Evolutionary conservation across 2,888 invertebrate species (phyloP).

Genomic region (Andricus quercusramuli): DNA sequence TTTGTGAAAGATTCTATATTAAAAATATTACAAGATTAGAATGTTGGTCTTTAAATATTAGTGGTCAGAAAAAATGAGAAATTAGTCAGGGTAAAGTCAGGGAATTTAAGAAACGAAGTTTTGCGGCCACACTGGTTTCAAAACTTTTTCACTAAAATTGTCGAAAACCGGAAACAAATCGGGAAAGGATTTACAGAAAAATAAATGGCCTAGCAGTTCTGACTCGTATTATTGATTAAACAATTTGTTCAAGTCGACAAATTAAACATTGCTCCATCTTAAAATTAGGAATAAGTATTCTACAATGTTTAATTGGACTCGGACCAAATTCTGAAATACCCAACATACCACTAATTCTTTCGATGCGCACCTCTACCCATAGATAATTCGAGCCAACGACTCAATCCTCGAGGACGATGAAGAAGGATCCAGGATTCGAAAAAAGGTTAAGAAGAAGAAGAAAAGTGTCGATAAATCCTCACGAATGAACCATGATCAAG

Average conservation of each 20-base stretch:
- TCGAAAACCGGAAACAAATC: neutral
- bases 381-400: constrained; percentile 24
- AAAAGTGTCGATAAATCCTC: constrained; percentile 60
- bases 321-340: neutral
- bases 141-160: neutral
- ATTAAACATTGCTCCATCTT: neutral
- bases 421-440: constrained; percentile 50
- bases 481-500: constrained; percentile 43
- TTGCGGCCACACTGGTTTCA: too few relatives aligned
- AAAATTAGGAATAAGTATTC: neutral
- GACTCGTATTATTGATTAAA: neutral
- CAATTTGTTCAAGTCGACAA: neutral
- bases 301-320: neutral
- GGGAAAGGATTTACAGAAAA: neutral
- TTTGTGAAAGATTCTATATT: too few relatives aligned
- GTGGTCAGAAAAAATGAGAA: too few relatives aligned
- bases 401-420: constrained; percentile 27
- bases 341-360: constrained; percentile 5
- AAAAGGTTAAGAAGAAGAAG: constrained; percentile 65
- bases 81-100: too few relatives aligned
- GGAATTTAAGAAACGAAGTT: too few relatives aligned
- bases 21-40: too few relatives aligned
- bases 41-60: too few relatives aligned
- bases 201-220: neutral
- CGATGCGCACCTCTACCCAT: constrained; percentile 18